Evolutionary conservation across 2,888 invertebrate species (phyloP), one percentile per base, ranked within the genome.

Genomic region (Empis stercorea): DNA sequence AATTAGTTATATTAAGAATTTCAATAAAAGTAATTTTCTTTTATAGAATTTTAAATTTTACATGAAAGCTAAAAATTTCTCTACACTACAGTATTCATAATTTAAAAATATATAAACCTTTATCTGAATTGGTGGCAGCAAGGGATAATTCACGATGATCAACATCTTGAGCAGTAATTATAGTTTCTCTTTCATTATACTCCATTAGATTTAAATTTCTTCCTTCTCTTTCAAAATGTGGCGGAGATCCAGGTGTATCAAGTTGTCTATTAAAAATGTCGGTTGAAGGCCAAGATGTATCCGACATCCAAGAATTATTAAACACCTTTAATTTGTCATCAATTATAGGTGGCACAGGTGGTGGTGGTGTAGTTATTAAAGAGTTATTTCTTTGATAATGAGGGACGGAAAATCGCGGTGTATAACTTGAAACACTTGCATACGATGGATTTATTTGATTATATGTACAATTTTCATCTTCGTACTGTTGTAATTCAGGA

Each of bases 191-290:
- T 48, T 81, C 81, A 56, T 76, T 75, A 56, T 81, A 81, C 53
- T 80, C 79, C 11, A 79, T 70, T 4, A 76, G 73, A 56, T 73
- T 74, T 13, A 66, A 56, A 47, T 57, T 68, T 48, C 73, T 74
- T 37, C 74, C 72, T 55, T 80, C 73, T 56, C 78, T 76, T 55
- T 81, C 81, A 53, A 76, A 80, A 52, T 74, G 72, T 1, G 79
- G 79, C 17, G 81, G 81, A 43, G 81, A 80, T 53, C 79, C 78
- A 1, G 81, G 80, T 1, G 81, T 80, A 56, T 79, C 78, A 32
- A 57, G 54, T 3, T 68, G 53, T 51, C 59, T 55, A 41, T 64
- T 62, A n/a, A 67, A 66, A 13, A 58, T 57, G 46, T 66, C 64
- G 17, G 62, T 48, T 30, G 62, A 55, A 45, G 63, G 59, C 68